These are phyloP conservation scores for Thoracochromis brauschi DNA, from an alignment of 2,113 vertebrate genomes.

Conservation along the genomic window DNA sequence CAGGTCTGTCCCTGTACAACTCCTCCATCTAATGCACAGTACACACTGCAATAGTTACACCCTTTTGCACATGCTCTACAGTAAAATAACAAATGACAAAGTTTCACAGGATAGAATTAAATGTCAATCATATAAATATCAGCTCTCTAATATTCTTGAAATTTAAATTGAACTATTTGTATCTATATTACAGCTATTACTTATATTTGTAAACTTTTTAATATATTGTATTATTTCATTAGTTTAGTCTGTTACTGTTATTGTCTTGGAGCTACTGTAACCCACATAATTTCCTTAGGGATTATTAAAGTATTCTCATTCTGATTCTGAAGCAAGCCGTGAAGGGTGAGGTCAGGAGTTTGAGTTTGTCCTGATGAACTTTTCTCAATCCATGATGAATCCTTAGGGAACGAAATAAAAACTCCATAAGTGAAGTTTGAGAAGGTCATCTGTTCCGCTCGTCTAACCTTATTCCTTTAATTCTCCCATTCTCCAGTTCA, in stretches of 20 bases:
- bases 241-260: background rate
- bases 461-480: background rate
- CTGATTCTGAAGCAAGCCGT: background rate
- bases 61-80: background rate
- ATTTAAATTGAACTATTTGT: background rate
- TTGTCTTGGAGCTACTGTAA: background rate
- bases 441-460: background rate
- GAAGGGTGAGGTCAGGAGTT: background rate
- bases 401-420: background rate
- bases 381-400: background rate
- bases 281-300: background rate
- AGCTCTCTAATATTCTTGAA: background rate
- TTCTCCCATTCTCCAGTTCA: slow-evolving; percentile 76
- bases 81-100: background rate
- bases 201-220: background rate
- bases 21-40: background rate
- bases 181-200: background rate
- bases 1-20: background rate
- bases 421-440: background rate
- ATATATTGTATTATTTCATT: background rate
- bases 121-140: background rate
- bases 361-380: background rate
- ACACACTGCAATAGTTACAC: background rate
- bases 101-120: background rate
- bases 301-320: background rate